These are phyloP conservation scores for Galago senegalensis DNA, from an alignment of 2,797 vertebrate species.

Conservation along the genomic window DNA sequence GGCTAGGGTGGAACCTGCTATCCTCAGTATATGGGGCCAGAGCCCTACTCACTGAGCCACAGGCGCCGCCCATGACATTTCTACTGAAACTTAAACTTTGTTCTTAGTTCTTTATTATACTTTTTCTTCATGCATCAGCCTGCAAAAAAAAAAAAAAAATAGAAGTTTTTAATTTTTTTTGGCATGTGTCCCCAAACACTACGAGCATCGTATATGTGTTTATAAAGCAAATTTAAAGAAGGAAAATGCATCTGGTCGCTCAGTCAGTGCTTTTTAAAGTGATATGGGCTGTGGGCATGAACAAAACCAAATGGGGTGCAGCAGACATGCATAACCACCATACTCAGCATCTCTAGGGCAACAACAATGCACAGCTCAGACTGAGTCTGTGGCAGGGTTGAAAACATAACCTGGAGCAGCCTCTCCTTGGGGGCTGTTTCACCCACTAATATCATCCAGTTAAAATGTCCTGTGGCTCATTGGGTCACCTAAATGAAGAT, in stretches of 20 bases:
- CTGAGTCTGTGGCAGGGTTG: background rate
- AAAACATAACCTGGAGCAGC: background rate
- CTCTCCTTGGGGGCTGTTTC: background rate
- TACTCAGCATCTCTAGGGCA: accelerated
- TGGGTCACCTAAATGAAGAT: background rate
- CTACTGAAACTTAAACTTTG: slow-evolving; percentile 7
- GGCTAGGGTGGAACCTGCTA: too few relatives aligned
- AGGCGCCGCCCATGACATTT: background rate
- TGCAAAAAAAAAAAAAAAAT: background rate
- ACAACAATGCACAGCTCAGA: background rate
- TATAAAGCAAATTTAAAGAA: background rate
- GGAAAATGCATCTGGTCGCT: background rate
- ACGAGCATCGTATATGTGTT: background rate
- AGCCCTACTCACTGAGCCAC: too few relatives aligned
- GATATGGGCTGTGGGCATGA: background rate
- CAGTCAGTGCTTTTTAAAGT: background rate
- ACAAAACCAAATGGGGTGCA: background rate
- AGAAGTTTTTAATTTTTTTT: background rate
- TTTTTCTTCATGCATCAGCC: background rate
- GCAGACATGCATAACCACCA: background rate
- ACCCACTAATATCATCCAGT: background rate
- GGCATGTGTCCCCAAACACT: background rate
- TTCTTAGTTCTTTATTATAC: background rate
- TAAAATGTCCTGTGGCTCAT: background rate
- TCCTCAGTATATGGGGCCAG: too few relatives aligned